Evolutionary conservation across 2,113 vertebrate genomes (phyloP), one percentile per base, ranked within the genome.

Genomic region (Melanostigma gelatinosum): DNA sequence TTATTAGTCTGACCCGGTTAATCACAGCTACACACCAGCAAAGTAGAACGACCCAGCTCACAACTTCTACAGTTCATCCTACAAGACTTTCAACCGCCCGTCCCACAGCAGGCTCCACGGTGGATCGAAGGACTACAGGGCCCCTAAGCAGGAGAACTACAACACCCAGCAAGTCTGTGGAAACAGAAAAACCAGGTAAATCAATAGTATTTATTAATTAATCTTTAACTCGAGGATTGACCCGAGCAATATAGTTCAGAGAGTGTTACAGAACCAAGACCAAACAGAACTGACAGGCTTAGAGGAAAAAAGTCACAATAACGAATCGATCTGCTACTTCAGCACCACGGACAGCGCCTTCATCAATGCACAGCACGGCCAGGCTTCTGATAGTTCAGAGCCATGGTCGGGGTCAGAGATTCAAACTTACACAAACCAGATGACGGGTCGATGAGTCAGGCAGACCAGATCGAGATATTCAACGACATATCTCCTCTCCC

Each of bases 161-260:
- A 42, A 65, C 70, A 9, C 44, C 78, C 48, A 85, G 55, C 57
- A 78, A 1, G 70, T 0, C 67, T 0, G 4, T 44, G 29, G 77
- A 52, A 4, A 76, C 73, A 0, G 88, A 91, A 18, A 82, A 27
- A 85, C 50, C 91, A 89, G 91, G 91, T 92, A 79, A 71, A n/a
- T 32, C 27, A 13, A 11, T 27, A 4, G 34, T 18, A 61, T 61
- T 61, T 4, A 15, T 58, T 4, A n/a, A 22, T 54, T 54, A 8
- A n/a, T 54, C 10, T 9, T 22, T 22, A 22, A 9, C 18, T 20
- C 8, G 6, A 52, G 8, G 50, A 52, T 8, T 8, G 50, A 54
- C 2, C 8, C 8, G 10, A 8, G 8, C 20, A n/a, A n/a, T 9
- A 20, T 52, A n/a, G 50, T 52, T 52, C 10, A 52, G 50, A 48